Base-by-base conservation (phyloP, 2,113 vertebrate species). In the Hemichromis elongatus region DNA sequence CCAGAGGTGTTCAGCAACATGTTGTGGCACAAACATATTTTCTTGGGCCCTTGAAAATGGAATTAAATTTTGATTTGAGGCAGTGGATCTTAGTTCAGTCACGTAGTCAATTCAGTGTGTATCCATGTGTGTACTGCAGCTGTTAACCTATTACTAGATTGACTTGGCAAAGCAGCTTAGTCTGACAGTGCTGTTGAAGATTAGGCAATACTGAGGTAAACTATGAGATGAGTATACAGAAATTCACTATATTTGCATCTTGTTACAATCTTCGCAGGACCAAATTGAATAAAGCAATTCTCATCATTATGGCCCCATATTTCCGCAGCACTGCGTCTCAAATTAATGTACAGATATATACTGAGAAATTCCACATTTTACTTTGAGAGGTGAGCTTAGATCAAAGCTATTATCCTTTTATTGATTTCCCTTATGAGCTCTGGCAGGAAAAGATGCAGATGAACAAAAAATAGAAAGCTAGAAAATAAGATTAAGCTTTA, bases 321-420 rank as follows among this genome's bases (percentile, higher is more conserved):
- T 81, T 73, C 75, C 6, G 24, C 47, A 59, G 45, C 47, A 10
- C 24, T 35, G 30, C 28, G 13, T 79, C 30, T 89, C 47, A 19
- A 82, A 85, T 89, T 68, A 85, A 80, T 86, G 47, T 37, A 79
- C 26, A 75, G 35, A 87, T 54, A 87, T 85, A 33, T 78, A 21
- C 19, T 53, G 68, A 82, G 66, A 75, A 61, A 68, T 88, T 87
- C 14, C 66, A 54, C 47, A 3, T 24, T 75, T 24, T 30, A 21
- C 57, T 70, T 79, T 59, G 83, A 26, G 81, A 79, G 82, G 79
- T 87, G 70, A 89, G 77, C 52, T 79, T 13, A 35, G 70, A 86
- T 54, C 40, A 90, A 90, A 84, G 83, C 88, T 84, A 80, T 83
- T 85, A 85, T 80, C 61, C 63, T 82, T 85, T 88, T 77, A 91